Percentiles rank a stretch among this genome's conserved stretches.
Evolutionary conservation across 2,888 invertebrate genomes (phyloP).

Genomic region (Amiota communis): DNA sequence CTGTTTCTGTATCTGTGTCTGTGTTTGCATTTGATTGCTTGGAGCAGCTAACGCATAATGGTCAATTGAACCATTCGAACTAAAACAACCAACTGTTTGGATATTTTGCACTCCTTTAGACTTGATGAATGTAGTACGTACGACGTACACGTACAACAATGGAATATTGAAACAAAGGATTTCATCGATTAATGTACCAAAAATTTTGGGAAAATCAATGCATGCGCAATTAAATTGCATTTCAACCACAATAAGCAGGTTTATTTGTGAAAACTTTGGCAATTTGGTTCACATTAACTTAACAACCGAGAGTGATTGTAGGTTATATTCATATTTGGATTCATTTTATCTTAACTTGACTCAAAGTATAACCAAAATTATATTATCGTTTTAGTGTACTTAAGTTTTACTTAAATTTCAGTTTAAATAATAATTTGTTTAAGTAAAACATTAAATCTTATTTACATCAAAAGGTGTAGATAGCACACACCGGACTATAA

Average conservation of each 20-base stretch:
- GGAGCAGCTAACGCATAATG: conserved; percentile 39
- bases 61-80: conserved; percentile 19
- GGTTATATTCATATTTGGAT: no score
- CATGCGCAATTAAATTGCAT: conserved; percentile 57
- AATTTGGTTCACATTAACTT: no score
- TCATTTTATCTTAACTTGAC: no score
- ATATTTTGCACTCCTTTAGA: conserved; percentile 1
- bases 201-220: conserved; percentile 17
- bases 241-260: conserved; percentile 51
- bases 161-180: no score
- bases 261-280: not conserved
- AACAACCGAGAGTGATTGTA: no score
- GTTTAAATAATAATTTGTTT: no score
- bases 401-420: no score
- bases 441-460: no score
- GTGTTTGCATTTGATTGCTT: conserved; percentile 33
- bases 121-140: not conserved
- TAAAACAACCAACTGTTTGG: conserved; percentile 53
- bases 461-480: no score
- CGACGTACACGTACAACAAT: no score
- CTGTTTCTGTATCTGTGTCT: conserved; percentile 30
- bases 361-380: no score
- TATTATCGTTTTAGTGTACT: no score
- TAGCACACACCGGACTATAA: not conserved
- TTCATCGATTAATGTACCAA: not conserved